phyloP scores from a whole-genome alignment of 2,888 invertebrate genomes.

The Euphydryas editha region DNA sequence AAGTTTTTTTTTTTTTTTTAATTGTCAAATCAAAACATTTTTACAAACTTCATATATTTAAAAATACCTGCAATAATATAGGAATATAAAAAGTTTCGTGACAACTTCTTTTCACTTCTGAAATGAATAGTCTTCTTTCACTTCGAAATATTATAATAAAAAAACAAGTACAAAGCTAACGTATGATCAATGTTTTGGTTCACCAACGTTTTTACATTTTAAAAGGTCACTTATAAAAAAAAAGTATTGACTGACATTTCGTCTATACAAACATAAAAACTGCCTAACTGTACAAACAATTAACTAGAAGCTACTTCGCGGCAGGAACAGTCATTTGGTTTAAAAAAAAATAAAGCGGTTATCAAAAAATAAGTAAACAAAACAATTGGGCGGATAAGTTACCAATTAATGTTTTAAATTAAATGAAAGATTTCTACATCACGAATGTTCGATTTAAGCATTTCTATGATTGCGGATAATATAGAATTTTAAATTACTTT shows the following conservation, averaged over 20 bases:
- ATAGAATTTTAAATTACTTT: conserved; percentile 58
- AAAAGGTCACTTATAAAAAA: background rate
- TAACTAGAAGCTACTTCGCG: conserved; percentile 19
- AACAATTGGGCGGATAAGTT: conserved; percentile 62
- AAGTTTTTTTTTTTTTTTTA: no score
- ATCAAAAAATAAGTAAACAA: conserved; percentile 68
- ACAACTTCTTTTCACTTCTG: background rate
- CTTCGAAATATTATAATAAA: no score
- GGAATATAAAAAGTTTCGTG: no score
- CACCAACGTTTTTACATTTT: background rate
- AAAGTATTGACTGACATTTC: background rate
- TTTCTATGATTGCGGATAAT: conserved; percentile 33
- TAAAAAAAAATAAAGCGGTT: conserved; percentile 25
- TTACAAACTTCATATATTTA: no score
- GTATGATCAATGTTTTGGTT: background rate
- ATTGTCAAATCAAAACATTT: no score
- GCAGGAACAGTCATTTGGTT: conserved; percentile 35
- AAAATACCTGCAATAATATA: no score
- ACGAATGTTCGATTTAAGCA: conserved; percentile 10
- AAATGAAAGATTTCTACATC: conserved; percentile 25
- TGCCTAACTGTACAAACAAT: conserved; percentile 1
- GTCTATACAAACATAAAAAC: conserved; percentile 8
- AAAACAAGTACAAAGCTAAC: no score
- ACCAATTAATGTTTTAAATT: conserved; percentile 46
- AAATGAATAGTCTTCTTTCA: background rate